Conservation (phyloP, 2,797 vertebrate genomes). For the Myiotriccus ornatus region DNA sequence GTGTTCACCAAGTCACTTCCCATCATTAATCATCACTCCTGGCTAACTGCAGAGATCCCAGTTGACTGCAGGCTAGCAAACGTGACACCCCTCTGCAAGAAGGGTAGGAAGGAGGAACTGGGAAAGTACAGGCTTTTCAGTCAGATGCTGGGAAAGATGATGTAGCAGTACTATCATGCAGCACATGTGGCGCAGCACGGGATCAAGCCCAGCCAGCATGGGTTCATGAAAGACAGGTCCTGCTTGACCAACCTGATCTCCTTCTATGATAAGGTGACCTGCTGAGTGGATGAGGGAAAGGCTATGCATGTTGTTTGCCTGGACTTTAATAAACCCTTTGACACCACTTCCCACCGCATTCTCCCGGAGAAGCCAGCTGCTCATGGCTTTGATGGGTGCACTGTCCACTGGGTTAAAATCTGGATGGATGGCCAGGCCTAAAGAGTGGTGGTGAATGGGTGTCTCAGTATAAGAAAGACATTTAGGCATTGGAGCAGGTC, state of each 20-base stretch:
- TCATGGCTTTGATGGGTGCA: neutral
- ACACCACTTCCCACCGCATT: neutral
- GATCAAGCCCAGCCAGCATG: neutral
- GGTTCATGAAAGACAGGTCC: neutral
- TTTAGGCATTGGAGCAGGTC: rapidly evolving
- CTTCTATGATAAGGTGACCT: neutral
- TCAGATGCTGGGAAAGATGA: neutral
- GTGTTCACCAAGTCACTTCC: neutral
- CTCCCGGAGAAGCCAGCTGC: neutral
- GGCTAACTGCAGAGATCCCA: neutral
- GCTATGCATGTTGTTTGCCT: neutral
- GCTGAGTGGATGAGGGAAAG: neutral
- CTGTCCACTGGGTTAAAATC: neutral
- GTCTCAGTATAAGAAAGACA: neutral
- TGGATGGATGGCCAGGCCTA: neutral
- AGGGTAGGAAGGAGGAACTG: neutral
- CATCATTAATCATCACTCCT: neutral
- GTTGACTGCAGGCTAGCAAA: neutral
- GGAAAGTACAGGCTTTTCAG: neutral
- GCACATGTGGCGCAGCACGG: neutral
- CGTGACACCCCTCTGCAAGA: neutral
- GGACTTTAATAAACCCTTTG: neutral
- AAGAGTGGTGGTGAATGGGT: neutral
- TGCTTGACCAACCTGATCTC: neutral
- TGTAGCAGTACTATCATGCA: neutral